phyloP scores from a whole-genome alignment of 1,140 invertebrate genomes.

The Cryptotermes secundus region DNA sequence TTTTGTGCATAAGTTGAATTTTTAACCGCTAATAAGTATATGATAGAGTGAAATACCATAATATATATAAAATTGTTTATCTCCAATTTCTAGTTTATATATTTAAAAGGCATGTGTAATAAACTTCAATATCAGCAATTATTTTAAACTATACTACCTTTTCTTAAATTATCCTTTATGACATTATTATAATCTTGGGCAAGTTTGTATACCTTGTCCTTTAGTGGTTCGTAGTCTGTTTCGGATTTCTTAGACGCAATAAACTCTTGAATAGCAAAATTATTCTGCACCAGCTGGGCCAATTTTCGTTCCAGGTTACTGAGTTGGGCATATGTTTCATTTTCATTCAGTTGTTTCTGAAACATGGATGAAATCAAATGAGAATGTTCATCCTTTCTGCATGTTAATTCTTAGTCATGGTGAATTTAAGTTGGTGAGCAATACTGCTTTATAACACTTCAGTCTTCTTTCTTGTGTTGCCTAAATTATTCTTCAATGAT shows the following conservation, averaged over 20 bases:
- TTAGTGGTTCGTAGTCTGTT: constrained; percentile 61
- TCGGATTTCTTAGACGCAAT: constrained; percentile 63
- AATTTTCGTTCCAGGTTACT: constrained; percentile 65
- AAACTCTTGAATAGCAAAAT: constrained; percentile 62
- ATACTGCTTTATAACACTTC: too few relatives aligned
- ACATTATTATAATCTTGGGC: constrained; percentile 40
- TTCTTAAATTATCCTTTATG: constrained; percentile 42
- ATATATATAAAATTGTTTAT: too few relatives aligned
- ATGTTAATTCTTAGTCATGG: too few relatives aligned
- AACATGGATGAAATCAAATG: constrained; percentile 35
- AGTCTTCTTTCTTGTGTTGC: too few relatives aligned
- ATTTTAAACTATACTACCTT: constrained; percentile 15
- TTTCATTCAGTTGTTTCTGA: constrained; percentile 62
- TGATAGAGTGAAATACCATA: too few relatives aligned
- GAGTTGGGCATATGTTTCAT: constrained; percentile 66
- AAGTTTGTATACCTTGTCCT: constrained; percentile 47
- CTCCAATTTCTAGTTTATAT: too few relatives aligned
- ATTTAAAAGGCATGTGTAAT: too few relatives aligned
- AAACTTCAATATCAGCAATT: too few relatives aligned
- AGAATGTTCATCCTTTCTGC: too few relatives aligned
- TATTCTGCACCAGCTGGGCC: constrained; percentile 63
- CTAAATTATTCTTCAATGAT: too few relatives aligned
- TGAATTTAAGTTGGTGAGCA: too few relatives aligned
- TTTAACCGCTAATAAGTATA: too few relatives aligned
- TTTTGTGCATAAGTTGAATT: not conserved